Evolutionary conservation across 2,888 invertebrate genomes (phyloP).

Genomic region (Netelia inedita): DNA sequence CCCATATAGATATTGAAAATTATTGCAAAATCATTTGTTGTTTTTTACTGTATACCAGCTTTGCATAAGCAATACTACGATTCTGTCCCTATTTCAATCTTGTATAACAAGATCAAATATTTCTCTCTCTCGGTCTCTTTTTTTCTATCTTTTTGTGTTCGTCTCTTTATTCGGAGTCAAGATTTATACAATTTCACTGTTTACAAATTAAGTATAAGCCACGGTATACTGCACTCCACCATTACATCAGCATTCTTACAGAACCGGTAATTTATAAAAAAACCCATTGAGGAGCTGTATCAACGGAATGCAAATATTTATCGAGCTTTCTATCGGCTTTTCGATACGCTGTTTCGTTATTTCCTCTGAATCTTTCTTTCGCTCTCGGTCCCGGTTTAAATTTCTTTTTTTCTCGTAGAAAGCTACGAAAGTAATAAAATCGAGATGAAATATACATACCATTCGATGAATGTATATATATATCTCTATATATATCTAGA

Average conservation of each 20-base stretch:
- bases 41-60: not conserved
- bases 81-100: not conserved
- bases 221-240: not conserved
- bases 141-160: not conserved
- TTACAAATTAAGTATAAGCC: not conserved
- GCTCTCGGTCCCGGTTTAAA: not conserved
- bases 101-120: slow-evolving; percentile 1
- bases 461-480: not conserved
- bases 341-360: not conserved
- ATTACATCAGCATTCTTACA: not conserved
- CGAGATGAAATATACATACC: not conserved
- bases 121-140: not conserved
- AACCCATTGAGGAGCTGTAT: not conserved
- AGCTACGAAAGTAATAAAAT: not conserved
- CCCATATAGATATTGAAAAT: not conserved
- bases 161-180: not conserved
- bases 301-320: slow-evolving; percentile 38
- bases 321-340: slow-evolving; percentile 34
- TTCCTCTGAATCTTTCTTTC: not conserved
- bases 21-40: not conserved
- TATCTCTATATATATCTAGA: slow-evolving; percentile 3
- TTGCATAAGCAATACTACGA: not conserved
- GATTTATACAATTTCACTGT: not conserved
- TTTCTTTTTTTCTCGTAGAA: not conserved
- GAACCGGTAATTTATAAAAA: not conserved